Conservation (phyloP, 2,888 invertebrate species). For the Andrena bicolor region DNA sequence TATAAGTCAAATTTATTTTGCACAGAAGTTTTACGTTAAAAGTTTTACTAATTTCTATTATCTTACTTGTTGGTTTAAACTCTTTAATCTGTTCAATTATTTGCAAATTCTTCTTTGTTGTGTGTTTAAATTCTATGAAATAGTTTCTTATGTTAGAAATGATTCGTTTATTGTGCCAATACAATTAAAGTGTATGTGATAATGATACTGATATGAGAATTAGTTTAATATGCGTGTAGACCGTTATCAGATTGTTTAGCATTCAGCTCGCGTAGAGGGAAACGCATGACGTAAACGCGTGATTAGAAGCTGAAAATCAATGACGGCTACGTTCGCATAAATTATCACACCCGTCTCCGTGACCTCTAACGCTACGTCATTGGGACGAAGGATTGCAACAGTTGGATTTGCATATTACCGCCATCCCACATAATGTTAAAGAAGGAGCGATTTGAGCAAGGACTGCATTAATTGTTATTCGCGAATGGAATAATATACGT, state of each 20-base stretch:
- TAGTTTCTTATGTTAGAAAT: neutral
- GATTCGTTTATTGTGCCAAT: neutral
- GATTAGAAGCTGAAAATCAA: slow-evolving; percentile 68
- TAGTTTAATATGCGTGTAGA: slow-evolving; percentile 1
- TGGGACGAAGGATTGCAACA: slow-evolving; percentile 28
- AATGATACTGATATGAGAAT: neutral
- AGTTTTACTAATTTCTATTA: too few species aligned
- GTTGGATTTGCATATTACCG: slow-evolving; percentile 34
- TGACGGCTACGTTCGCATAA: slow-evolving; percentile 31
- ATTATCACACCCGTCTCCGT: slow-evolving; percentile 60
- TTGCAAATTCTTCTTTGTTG: too few species aligned
- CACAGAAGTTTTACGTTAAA: too few species aligned
- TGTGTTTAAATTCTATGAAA: too few species aligned
- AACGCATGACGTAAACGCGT: slow-evolving; percentile 66
- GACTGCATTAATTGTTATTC: neutral
- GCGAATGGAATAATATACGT: neutral
- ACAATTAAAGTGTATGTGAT: neutral
- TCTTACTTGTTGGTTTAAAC: too few species aligned
- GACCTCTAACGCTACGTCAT: slow-evolving; percentile 15
- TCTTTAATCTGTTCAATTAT: too few species aligned
- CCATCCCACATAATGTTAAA: slow-evolving; percentile 10
- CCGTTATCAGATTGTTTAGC: slow-evolving; percentile 46
- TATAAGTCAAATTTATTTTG: too few species aligned
- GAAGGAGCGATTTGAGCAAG: neutral
- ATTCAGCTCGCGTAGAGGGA: slow-evolving; percentile 65